Evolutionary conservation across 2,888 invertebrate genomes (phyloP), one percentile per base, ranked within the genome.

Genomic region (Drosophila quasianomalipes): DNA sequence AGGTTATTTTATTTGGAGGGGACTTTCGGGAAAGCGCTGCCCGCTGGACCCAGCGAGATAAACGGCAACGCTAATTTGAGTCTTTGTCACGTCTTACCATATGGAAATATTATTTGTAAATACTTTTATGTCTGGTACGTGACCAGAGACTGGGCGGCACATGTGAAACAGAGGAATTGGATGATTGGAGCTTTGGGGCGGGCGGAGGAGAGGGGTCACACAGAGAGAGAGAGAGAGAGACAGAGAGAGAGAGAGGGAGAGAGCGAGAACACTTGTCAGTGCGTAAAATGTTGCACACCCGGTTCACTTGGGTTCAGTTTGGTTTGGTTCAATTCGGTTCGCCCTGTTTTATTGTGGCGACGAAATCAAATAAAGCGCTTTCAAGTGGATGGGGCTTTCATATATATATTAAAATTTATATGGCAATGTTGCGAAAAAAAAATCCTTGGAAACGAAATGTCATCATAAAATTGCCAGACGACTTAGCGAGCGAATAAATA

Each of bases 31-130:
- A 55, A 71, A 44, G 60, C 69, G 28, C 39, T 62, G 65, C 63
- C 71, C 74, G 53, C 66, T 74, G 79, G 74, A 71, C 70, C 64
- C 79, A 55, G 65, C 59, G 68, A 91, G 81, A 86, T 89, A 91
- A 91, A 88, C 90, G 88, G 80, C 85, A 85, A 82, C 91, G 89
- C 90, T 90, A 91, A 91, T 89, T 91, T 86, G 92, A 91, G 91
- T 92, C 91, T 92, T 92, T 92, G 92, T 91, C 91, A 91, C 92
- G 91, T 91, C 91, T 92, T 91, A 80, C 81, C 92, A 92, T 91
- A 92, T 91, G 91, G 92, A 91, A 91, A 91, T 91, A 91, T 91
- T 91, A 91, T 91, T 92, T 92, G 91, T 91, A 92, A 91, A 91
- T 92, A 92, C 91, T 91, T 92, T 91, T 91, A 92, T 92, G 91